phyloP scores from a whole-genome alignment of 2,113 vertebrate genomes.

The Sturnus vulgaris region DNA sequence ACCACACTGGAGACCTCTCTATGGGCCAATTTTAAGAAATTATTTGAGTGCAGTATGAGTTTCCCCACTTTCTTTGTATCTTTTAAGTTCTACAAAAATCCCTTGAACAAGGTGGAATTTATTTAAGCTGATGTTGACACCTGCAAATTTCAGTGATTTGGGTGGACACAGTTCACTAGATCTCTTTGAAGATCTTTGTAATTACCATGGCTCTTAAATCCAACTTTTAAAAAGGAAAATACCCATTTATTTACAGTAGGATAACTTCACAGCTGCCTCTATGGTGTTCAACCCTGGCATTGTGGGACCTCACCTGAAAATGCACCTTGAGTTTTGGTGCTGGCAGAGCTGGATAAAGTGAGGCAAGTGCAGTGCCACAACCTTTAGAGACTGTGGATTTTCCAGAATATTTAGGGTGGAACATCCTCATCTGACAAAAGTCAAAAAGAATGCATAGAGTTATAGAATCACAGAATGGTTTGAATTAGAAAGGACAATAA shows the following conservation, averaged over 20 bases:
- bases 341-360: not conserved
- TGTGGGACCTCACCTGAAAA: not conserved
- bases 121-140: not conserved
- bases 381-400: not conserved
- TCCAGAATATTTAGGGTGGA: not conserved
- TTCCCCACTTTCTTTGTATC: not conserved
- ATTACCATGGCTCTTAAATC: not conserved
- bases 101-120: not conserved
- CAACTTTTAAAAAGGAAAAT: not conserved
- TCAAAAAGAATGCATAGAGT: not conserved
- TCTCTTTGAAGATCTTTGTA: not conserved
- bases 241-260: not conserved
- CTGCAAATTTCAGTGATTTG: not conserved
- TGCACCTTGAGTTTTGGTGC: not conserved
- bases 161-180: not conserved
- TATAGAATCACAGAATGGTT: not conserved
- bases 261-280: not conserved
- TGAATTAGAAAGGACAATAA: not conserved
- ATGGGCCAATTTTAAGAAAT: not conserved
- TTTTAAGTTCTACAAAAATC: not conserved
- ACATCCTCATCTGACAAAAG: not conserved
- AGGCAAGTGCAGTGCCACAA: not conserved
- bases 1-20: not conserved
- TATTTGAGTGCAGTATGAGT: not conserved
- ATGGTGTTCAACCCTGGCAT: rapidly evolving